Evolutionary conservation across 1,140 invertebrate genomes (phyloP).

Genomic region (Frieseomelitta varia): DNA sequence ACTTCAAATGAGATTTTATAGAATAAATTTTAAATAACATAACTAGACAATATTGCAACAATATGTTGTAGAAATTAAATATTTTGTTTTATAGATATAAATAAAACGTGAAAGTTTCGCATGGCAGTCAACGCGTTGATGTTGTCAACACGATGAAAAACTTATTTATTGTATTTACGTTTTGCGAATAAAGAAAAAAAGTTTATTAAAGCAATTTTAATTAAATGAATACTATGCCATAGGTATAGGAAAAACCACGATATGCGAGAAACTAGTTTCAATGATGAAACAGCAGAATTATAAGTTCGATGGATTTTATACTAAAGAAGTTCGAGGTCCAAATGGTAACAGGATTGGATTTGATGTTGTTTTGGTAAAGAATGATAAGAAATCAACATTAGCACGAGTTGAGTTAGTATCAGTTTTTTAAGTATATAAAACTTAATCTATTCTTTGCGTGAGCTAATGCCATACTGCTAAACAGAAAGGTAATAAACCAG

Average conservation of each 20-base stretch:
- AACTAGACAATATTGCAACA: background rate
- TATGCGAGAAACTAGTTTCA: conserved; percentile 82
- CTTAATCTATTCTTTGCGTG: background rate
- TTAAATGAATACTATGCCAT: conserved; percentile 25
- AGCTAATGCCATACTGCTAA: conserved; percentile 37
- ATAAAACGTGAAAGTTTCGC: no score
- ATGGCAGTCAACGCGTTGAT: no score
- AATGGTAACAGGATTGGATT: conserved; percentile 83
- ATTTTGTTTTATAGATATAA: no score
- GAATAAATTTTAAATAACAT: no score
- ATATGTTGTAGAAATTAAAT: no score
- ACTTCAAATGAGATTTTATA: no score
- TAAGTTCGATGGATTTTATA: conserved; percentile 84
- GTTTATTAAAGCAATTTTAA: background rate
- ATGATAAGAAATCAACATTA: conserved; percentile 75
- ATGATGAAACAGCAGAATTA: conserved; percentile 73
- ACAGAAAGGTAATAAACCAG: conserved; percentile 58
- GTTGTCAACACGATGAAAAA: no score
- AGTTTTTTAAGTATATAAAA: conserved; percentile 26
- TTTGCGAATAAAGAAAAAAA: background rate
- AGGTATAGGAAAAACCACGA: conserved; percentile 86
- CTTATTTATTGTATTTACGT: background rate
- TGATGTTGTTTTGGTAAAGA: conserved; percentile 83
- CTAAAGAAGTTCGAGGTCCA: conserved; percentile 83
- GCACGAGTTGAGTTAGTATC: conserved; percentile 81